Conservation (phyloP, 2,797 vertebrate genomes). For the Melanotaenia boesemani region DNA sequence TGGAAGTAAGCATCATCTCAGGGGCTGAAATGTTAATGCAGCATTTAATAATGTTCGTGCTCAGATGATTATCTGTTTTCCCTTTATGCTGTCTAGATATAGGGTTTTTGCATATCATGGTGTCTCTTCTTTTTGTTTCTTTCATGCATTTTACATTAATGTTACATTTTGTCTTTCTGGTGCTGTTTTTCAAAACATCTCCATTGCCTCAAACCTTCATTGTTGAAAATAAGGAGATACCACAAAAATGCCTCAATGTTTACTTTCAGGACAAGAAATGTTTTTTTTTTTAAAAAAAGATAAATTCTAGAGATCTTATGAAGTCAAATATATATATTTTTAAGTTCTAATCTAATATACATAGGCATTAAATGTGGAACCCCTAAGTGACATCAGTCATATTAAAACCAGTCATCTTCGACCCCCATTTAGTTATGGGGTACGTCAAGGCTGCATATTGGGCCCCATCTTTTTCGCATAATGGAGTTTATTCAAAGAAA, state of each 20-base stretch:
- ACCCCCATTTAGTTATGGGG: neutral
- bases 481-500: neutral
- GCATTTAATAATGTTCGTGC: constrained; percentile 43
- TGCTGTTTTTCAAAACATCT: neutral
- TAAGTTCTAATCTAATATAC: neutral
- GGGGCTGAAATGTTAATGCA: constrained; percentile 66
- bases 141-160: neutral
- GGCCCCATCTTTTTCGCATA: neutral
- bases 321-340: neutral
- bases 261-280: neutral
- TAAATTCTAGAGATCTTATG: neutral
- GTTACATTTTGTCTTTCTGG: constrained; percentile 2
- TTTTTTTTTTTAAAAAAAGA: constrained; percentile 7
- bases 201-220: constrained; percentile 5
- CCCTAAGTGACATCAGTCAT: neutral
- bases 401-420: neutral
- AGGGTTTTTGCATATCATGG: constrained; percentile 3
- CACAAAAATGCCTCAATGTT: constrained; percentile 13
- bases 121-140: neutral
- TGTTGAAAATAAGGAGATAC: neutral
- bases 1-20: constrained; percentile 41
- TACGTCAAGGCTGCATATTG: neutral
- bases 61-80: constrained; percentile 32
- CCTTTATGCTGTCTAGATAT: constrained; percentile 7
- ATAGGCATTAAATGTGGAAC: neutral